A percentile compares a stretch with the other conserved stretches of the same genome.
Evolutionary conservation across 1,140 invertebrate genomes (phyloP).

Genomic region (Aphidius ervi): DNA sequence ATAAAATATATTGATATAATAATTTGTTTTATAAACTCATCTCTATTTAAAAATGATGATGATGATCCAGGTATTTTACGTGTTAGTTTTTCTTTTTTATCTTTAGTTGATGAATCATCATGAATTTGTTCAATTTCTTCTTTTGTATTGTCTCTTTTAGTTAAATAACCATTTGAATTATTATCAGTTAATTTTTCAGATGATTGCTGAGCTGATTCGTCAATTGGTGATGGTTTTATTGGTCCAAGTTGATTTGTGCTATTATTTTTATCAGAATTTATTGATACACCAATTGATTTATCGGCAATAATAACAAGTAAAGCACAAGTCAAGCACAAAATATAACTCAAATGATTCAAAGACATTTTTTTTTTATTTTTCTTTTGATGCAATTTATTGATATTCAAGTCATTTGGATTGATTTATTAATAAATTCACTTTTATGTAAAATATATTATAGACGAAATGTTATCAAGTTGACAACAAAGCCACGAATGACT

Average conservation of each 20-base stretch:
- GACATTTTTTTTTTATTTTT: slow-evolving; percentile 20
- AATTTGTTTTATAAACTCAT: too few relatives aligned
- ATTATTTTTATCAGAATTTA: background rate
- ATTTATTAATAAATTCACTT: too few relatives aligned
- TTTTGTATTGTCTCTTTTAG: slow-evolving; percentile 14
- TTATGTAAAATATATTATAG: too few relatives aligned
- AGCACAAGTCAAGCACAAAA: slow-evolving; percentile 1
- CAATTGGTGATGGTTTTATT: slow-evolving; percentile 22
- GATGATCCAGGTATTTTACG: background rate
- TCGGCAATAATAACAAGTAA: slow-evolving; percentile 7
- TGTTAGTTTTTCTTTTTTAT: background rate
- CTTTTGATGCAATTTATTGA: too few relatives aligned
- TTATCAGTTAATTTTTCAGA: slow-evolving; percentile 17
- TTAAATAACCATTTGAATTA: background rate
- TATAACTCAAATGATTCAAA: slow-evolving; percentile 3
- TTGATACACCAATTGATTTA: slow-evolving; percentile 8
- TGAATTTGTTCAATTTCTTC: background rate
- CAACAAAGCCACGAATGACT: slow-evolving; percentile 33
- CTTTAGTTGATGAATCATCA: background rate
- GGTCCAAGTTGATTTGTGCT: slow-evolving; percentile 14
- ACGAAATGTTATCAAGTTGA: background rate
- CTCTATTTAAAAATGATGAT: too few relatives aligned
- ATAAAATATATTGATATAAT: too few relatives aligned
- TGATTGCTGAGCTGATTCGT: slow-evolving; percentile 6
- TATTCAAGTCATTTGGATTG: too few relatives aligned